These are phyloP conservation scores for Drosophila aldrichi DNA, from an alignment of 2,888 invertebrate species.

Conservation along the genomic window DNA sequence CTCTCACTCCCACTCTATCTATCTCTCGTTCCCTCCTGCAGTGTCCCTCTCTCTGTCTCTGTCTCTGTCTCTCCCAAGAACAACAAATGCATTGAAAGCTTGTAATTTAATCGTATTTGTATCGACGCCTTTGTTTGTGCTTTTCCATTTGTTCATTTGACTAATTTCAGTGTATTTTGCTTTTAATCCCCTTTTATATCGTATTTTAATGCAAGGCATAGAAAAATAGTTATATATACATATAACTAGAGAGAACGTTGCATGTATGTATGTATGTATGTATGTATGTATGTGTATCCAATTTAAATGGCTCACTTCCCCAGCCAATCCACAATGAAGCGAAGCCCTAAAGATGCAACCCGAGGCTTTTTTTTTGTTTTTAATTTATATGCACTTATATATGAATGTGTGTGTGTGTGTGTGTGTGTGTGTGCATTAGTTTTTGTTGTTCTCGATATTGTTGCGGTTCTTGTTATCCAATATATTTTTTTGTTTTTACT, in stretches of 20 bases:
- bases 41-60: neutral
- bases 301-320: conserved; percentile 54
- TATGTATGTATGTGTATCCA: conserved; percentile 22
- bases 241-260: conserved; percentile 13
- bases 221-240: conserved; percentile 70
- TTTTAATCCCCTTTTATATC: conserved; percentile 47
- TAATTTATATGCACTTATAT: conserved; percentile 30
- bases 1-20: neutral
- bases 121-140: conserved; percentile 68
- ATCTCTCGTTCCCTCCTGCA: too few species aligned
- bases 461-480: conserved; percentile 27
- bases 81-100: conserved; percentile 58
- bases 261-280: neutral
- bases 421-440: conserved; percentile 31
- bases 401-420: neutral
- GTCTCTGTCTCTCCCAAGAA: conserved; percentile 15
- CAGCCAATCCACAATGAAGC: conserved; percentile 1
- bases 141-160: conserved; percentile 40
- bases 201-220: conserved; percentile 77
- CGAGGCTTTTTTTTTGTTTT: conserved; percentile 40
- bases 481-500: conserved; percentile 11
- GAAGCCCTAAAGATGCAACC: conserved; percentile 64
- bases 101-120: conserved; percentile 79
- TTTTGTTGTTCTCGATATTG: conserved; percentile 51
- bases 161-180: conserved; percentile 57